These are phyloP conservation scores for Paragorgia papillata DNA, from an alignment of 92 coral and sea anemone species.

Conservation along the genomic window DNA sequence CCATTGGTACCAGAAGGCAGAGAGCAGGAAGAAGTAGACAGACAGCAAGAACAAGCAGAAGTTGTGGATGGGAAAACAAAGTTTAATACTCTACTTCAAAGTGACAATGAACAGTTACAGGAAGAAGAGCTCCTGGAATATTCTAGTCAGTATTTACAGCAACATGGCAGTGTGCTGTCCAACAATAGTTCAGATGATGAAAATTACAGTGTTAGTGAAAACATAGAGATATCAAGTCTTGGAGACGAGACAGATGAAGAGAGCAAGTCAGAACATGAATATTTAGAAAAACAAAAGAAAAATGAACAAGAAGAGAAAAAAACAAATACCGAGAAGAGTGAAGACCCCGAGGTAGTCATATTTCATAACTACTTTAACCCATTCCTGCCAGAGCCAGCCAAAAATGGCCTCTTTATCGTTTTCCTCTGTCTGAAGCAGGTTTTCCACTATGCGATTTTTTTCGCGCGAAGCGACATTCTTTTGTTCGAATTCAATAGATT, in stretches of 20 bases:
- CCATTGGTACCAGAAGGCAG: no score
- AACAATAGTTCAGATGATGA: conserved; percentile 77
- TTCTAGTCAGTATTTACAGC: conserved; percentile 68
- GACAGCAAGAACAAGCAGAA: conserved; percentile 32
- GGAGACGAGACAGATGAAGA: conserved; percentile 76
- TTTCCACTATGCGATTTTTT: no score
- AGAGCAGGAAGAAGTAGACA: neutral
- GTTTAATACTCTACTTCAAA: conserved; percentile 36
- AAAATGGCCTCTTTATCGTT: no score
- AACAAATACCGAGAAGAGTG: conserved; percentile 48
- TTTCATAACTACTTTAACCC: conserved; percentile 39
- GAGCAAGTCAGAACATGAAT: conserved; percentile 3
- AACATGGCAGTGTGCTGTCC: conserved; percentile 71
- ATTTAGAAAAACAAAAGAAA: conserved; percentile 62
- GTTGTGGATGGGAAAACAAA: conserved; percentile 25
- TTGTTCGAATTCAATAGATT: no score
- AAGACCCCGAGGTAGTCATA: conserved; percentile 25
- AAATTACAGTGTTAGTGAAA: conserved; percentile 76
- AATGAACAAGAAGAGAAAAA: conserved; percentile 47
- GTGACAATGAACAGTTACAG: conserved; percentile 47
- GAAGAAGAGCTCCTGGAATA: conserved; percentile 36
- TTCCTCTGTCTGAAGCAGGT: no score
- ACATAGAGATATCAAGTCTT: conserved; percentile 80
- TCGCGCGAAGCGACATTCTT: no score
- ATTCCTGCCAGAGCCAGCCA: no score